phyloP scores from a whole-genome alignment of 2,888 invertebrate genomes.

The Stomorhina lunata region DNA sequence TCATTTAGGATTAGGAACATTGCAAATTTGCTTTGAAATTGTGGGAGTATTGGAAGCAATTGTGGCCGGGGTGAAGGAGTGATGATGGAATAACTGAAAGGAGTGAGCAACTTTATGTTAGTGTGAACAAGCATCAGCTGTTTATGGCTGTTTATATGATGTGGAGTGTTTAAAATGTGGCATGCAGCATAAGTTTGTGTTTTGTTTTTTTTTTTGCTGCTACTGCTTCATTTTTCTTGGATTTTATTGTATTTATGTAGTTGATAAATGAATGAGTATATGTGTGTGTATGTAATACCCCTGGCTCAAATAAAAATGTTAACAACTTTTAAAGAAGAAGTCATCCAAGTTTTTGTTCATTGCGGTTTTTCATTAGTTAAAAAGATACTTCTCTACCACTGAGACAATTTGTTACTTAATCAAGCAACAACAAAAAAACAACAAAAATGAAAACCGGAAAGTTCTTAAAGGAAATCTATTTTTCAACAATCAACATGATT shows the following conservation, averaged over 20 bases:
- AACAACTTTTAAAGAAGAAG: constrained; percentile 56
- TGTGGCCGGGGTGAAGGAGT: background rate
- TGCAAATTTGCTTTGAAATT: constrained; percentile 30
- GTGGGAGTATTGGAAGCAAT: constrained; percentile 7
- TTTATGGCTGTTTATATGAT: constrained; percentile 58
- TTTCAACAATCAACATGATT: no score
- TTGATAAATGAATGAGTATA: background rate
- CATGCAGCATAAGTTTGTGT: constrained; percentile 55
- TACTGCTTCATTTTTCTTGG: constrained; percentile 46
- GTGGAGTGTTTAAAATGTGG: constrained; percentile 55
- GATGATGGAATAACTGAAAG: constrained; percentile 15
- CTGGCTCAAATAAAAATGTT: constrained; percentile 54
- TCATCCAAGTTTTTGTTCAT: constrained; percentile 36
- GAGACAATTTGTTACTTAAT: no score
- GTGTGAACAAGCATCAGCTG: constrained; percentile 62
- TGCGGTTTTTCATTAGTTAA: background rate
- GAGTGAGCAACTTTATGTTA: constrained; percentile 41
- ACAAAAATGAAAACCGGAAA: no score
- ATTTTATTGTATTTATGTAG: constrained; percentile 43
- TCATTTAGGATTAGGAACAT: constrained; percentile 56
- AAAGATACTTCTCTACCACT: no score
- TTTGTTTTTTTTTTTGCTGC: no score
- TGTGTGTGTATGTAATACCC: background rate
- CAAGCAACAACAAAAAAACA: no score
- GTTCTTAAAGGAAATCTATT: no score